Evolutionary conservation across 2,797 vertebrate species (phyloP).

Genomic region (Eidolon dupreanum): DNA sequence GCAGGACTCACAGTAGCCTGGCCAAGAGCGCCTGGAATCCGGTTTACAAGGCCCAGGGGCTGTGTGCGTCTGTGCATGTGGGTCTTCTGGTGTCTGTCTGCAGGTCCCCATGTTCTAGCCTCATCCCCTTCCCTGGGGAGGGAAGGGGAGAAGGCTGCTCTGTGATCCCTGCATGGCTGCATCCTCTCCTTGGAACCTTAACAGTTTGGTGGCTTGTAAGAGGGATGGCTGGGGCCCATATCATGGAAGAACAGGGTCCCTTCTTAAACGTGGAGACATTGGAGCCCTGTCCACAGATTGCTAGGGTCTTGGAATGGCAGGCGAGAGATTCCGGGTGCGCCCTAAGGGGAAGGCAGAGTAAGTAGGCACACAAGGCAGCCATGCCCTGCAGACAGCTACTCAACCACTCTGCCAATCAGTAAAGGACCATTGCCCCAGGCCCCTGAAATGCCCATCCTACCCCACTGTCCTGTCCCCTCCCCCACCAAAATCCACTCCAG

Average conservation of each 20-base stretch:
- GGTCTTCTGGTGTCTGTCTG: not conserved
- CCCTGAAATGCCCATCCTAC: accelerated
- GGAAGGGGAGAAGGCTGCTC: not conserved
- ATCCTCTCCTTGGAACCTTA: not conserved
- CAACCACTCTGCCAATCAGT: not conserved
- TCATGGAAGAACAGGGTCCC: not conserved
- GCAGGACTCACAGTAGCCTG: not conserved
- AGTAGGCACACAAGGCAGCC: accelerated
- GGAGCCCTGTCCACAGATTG: not conserved
- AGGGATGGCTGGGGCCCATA: not conserved
- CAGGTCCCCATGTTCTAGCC: not conserved
- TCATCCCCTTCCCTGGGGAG: not conserved
- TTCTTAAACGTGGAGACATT: not conserved
- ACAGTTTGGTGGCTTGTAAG: not conserved
- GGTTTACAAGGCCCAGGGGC: slow-evolving; percentile 19
- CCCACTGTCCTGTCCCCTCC: no score
- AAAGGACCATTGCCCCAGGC: not conserved
- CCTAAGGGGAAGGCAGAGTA: not conserved
- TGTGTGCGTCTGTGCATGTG: not conserved
- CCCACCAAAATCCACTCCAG: not conserved
- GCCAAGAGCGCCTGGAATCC: slow-evolving; percentile 53
- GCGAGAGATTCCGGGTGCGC: not conserved
- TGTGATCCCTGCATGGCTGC: not conserved
- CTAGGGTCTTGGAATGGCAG: not conserved
- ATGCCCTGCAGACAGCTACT: not conserved